phyloP scores from a whole-genome alignment of 2,797 vertebrate genomes.

The Coregonus sp. region DNA sequence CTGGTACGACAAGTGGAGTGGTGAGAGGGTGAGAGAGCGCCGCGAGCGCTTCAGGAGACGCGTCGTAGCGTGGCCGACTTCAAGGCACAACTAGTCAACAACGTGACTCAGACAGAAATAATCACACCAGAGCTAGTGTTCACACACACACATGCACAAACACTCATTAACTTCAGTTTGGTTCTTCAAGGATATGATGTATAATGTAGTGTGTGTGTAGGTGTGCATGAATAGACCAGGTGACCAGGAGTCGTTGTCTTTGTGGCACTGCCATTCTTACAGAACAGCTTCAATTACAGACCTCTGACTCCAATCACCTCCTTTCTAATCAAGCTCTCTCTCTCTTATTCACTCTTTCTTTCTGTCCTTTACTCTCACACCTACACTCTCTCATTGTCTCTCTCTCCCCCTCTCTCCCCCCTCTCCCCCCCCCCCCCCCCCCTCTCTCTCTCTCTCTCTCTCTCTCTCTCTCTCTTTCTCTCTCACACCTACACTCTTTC shows the following conservation, averaged over 20 bases:
- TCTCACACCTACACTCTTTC: background rate
- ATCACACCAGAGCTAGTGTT: constrained; percentile 36
- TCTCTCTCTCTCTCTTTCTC: too few species aligned
- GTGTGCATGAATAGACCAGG: too few species aligned
- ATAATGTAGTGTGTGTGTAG: too few species aligned
- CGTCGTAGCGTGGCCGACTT: constrained; percentile 17
- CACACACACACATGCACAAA: constrained; percentile 12
- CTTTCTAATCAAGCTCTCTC: background rate
- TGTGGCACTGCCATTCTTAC: too few species aligned
- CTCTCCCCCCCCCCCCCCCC: too few species aligned
- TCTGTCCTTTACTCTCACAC: background rate
- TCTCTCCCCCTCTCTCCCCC: too few species aligned
- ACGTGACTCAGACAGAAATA: constrained; percentile 36
- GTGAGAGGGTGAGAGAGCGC: constrained; percentile 12
- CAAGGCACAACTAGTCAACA: constrained; percentile 27
- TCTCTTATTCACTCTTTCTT: background rate
- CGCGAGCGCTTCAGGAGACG: too few species aligned
- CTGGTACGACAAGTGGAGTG: constrained; percentile 5
- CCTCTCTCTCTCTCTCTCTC: background rate
- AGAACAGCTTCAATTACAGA: too few species aligned
- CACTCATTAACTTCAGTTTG: constrained; percentile 48
- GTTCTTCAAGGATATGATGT: constrained; percentile 63
- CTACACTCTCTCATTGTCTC: background rate
- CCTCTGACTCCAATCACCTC: too few species aligned
- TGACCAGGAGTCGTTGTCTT: background rate